A percentile compares a stretch with the other conserved stretches of the same genome.
These are phyloP conservation scores for Orthonevra nobilis DNA, from an alignment of 2,888 invertebrate genomes.

Conservation along the genomic window DNA sequence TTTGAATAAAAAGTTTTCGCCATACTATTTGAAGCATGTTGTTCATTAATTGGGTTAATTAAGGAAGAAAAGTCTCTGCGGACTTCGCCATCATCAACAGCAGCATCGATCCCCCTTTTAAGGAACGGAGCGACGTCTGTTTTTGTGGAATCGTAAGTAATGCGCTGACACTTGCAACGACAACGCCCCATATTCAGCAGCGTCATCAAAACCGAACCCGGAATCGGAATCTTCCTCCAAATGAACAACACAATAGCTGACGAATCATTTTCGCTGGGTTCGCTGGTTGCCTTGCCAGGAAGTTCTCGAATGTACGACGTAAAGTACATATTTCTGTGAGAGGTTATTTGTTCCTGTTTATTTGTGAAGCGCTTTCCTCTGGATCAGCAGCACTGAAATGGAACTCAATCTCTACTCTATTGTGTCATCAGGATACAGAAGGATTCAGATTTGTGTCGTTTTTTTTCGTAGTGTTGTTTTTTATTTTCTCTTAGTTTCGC, in stretches of 20 bases:
- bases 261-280: constrained; percentile 45
- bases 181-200: constrained; percentile 37
- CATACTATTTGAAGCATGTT: too few relatives aligned
- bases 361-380: constrained; percentile 47
- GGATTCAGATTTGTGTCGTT: constrained; percentile 21
- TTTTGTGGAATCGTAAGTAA: constrained; percentile 26
- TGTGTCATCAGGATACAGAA: constrained; percentile 14
- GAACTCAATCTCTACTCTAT: constrained; percentile 32
- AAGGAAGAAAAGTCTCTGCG: constrained; percentile 13
- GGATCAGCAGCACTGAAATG: constrained; percentile 40
- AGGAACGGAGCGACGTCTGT: constrained; percentile 3
- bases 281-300: constrained; percentile 6
- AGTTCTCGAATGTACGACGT: too few relatives aligned
- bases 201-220: constrained; percentile 64
- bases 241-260: constrained; percentile 60
- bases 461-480: too few relatives aligned
- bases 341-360: constrained; percentile 51
- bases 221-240: constrained; percentile 50
- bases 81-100: constrained; percentile 13
- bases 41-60: constrained; percentile 20
- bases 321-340: constrained; percentile 2
- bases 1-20: constrained; percentile 4
- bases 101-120: constrained; percentile 4
- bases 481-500: constrained; percentile 8
- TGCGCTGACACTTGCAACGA: constrained; percentile 46